These are phyloP conservation scores for Camponotus fellah DNA, from an alignment of 2,888 invertebrate species.

Conservation along the genomic window DNA sequence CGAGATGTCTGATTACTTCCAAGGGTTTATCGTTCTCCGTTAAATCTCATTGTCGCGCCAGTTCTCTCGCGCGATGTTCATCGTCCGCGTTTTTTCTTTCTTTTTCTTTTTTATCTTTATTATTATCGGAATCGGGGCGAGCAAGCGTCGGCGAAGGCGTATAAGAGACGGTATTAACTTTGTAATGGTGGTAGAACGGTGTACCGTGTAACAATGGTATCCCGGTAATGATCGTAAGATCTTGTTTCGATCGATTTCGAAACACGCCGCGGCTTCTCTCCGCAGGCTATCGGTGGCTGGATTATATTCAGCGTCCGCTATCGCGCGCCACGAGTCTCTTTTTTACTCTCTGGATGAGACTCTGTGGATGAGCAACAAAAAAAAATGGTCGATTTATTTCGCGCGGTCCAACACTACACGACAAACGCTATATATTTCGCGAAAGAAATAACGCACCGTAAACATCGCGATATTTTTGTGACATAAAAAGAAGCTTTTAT, in stretches of 20 bases:
- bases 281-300: slow-evolving; percentile 53
- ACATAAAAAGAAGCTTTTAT: slow-evolving; percentile 20
- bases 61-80: slow-evolving; percentile 23
- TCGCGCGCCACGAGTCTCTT: slow-evolving; percentile 46
- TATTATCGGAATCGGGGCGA: slow-evolving; percentile 8
- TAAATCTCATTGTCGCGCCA: slow-evolving; percentile 32
- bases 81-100: neutral
- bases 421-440: slow-evolving; percentile 25
- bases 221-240: slow-evolving; percentile 25
- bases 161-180: slow-evolving; percentile 22
- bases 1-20: slow-evolving; percentile 71
- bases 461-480: slow-evolving; percentile 21
- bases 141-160: slow-evolving; percentile 15
- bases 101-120: neutral
- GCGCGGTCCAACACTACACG: slow-evolving; percentile 5
- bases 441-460: slow-evolving; percentile 34
- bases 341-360: slow-evolving; percentile 33
- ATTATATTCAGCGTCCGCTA: slow-evolving; percentile 60
- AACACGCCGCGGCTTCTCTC: slow-evolving; percentile 13
- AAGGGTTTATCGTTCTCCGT: slow-evolving; percentile 47
- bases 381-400: slow-evolving; percentile 45
- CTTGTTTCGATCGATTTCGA: slow-evolving; percentile 46
- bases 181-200: neutral
- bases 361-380: slow-evolving; percentile 33
- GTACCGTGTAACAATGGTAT: slow-evolving; percentile 15